A percentile compares a stretch with the other conserved stretches of the same genome.
Evolutionary conservation across 2,888 invertebrate genomes (phyloP).

Genomic region (Portevinia maculata): DNA sequence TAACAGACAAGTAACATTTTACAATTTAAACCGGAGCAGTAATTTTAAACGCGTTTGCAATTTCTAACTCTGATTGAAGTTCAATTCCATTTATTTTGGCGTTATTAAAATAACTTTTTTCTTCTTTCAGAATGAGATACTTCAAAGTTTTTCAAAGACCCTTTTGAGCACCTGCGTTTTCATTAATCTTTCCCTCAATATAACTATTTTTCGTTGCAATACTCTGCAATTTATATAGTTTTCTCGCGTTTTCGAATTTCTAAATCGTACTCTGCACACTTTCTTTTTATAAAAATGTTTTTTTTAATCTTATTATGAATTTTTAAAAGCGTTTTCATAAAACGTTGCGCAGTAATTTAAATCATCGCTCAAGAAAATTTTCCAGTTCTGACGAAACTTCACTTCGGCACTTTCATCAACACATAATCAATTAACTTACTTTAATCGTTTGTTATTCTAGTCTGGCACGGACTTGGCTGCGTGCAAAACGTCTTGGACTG

Average conservation of each 20-base stretch:
- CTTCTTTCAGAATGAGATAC: background rate
- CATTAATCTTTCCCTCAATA: slow-evolving; percentile 11
- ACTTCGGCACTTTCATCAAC: background rate
- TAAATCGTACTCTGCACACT: no score
- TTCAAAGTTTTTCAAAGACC: slow-evolving; percentile 11
- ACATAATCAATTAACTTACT: slow-evolving; percentile 18
- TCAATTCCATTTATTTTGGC: slow-evolving; percentile 5
- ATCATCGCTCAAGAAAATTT: slow-evolving; percentile 3
- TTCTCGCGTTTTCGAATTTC: no score
- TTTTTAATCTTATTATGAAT: no score
- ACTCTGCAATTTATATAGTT: slow-evolving; percentile 1
- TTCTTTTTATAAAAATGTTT: no score
- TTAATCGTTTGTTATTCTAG: background rate
- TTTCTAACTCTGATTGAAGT: slow-evolving; percentile 1
- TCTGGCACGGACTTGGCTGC: no score
- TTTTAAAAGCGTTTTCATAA: background rate
- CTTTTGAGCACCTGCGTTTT: slow-evolving; percentile 19
- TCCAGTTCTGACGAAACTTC: background rate
- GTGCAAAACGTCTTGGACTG: no score
- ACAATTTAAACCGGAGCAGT: slow-evolving; percentile 9
- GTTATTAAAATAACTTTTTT: slow-evolving; percentile 3
- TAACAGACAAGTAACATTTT: no score
- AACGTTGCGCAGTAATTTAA: no score
- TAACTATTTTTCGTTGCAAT: slow-evolving; percentile 1
- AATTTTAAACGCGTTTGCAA: slow-evolving; percentile 7